Evolutionary conservation across 1,140 invertebrate species (phyloP).

Genomic region (Phortica variegata): DNA sequence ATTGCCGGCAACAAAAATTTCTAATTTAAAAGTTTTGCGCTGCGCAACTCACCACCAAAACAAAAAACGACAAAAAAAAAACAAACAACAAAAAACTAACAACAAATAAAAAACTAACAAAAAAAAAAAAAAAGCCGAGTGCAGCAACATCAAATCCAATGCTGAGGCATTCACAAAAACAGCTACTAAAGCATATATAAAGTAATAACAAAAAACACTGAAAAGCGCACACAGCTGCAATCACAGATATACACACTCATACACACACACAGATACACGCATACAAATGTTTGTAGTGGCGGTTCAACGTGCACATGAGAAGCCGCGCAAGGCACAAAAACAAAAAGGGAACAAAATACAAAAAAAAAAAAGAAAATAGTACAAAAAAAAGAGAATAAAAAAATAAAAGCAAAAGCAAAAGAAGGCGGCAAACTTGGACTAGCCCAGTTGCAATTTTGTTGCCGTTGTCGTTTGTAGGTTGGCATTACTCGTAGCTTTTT

Average conservation of each 20-base stretch:
- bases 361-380: no score
- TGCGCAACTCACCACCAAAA: constrained; percentile 37
- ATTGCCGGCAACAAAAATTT: constrained; percentile 49
- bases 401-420: constrained; percentile 7
- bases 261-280: constrained; percentile 13
- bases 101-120: constrained; percentile 12
- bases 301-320: no score
- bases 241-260: constrained; percentile 10
- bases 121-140: constrained; percentile 38
- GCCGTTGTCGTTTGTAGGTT: constrained; percentile 11
- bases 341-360: no score
- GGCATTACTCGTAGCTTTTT: neutral
- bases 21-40: constrained; percentile 48
- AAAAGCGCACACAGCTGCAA: constrained; percentile 34
- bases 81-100: constrained; percentile 13
- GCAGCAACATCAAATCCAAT: constrained; percentile 34
- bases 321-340: no score
- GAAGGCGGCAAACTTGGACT: constrained; percentile 31
- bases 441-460: constrained; percentile 38
- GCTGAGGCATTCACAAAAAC: constrained; percentile 7
- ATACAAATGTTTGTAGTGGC: constrained; percentile 18
- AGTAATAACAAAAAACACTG: constrained; percentile 30
- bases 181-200: constrained; percentile 14
- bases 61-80: constrained; percentile 13
- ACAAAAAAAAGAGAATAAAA: constrained; percentile 21